A percentile compares a stretch with the other conserved stretches of the same genome.
phyloP scores from a whole-genome alignment of 2,888 invertebrate genomes.

The Scaptodrosophila latifasciaeformis region DNA sequence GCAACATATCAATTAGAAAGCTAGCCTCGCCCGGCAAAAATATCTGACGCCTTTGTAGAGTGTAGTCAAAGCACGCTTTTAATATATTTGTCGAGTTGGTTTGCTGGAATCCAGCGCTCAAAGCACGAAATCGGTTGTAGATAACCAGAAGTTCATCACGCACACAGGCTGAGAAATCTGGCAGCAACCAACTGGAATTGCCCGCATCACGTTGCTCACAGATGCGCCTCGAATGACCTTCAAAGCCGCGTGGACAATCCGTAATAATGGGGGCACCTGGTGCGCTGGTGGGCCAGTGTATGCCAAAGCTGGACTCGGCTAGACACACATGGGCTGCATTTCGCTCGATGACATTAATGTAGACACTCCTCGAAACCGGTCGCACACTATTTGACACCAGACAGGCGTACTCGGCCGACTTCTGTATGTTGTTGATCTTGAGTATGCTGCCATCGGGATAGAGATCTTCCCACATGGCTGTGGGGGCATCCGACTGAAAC shows the following conservation, averaged over 20 bases:
- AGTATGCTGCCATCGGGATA: slow-evolving; percentile 89
- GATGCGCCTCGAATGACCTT: slow-evolving; percentile 76
- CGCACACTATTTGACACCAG: slow-evolving; percentile 78
- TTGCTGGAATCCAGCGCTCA: slow-evolving; percentile 73
- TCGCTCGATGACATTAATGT: slow-evolving; percentile 81
- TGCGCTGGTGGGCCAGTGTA: slow-evolving; percentile 82
- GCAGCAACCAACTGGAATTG: slow-evolving; percentile 83
- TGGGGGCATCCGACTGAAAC: slow-evolving; percentile 82
- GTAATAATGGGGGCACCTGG: slow-evolving; percentile 83
- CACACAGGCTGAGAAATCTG: slow-evolving; percentile 85
- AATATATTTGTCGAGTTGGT: slow-evolving; percentile 74
- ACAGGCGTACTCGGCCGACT: slow-evolving; percentile 86
- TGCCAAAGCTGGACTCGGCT: slow-evolving; percentile 78
- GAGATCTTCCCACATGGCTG: slow-evolving; percentile 90
- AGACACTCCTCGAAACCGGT: slow-evolving; percentile 79
- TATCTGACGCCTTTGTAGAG: slow-evolving; percentile 63
- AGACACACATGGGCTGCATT: slow-evolving; percentile 78
- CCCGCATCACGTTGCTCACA: slow-evolving; percentile 80
- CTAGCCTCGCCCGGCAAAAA: slow-evolving; percentile 75
- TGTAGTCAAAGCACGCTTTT: slow-evolving; percentile 73
- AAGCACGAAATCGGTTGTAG: slow-evolving; percentile 77
- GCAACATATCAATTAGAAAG: slow-evolving; percentile 73
- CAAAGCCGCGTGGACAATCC: slow-evolving; percentile 79
- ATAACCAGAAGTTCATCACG: slow-evolving; percentile 80
- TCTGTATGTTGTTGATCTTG: slow-evolving; percentile 86